Base-by-base conservation (phyloP, 2,797 vertebrate genomes). In the Sciurus vulgaris region DNA sequence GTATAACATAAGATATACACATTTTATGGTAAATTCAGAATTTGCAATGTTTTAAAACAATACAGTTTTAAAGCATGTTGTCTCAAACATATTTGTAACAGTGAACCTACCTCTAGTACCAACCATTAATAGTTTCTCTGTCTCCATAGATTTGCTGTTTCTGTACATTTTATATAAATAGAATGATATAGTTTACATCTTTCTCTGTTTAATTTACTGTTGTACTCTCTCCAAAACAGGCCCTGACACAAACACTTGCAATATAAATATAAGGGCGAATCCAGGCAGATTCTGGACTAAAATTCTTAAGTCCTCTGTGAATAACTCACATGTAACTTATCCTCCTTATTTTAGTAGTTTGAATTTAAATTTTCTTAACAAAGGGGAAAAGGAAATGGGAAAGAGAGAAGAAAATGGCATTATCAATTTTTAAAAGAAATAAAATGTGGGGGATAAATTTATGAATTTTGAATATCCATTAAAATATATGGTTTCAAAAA, bases 391-490 rank as follows among this genome's bases (percentile, higher is more conserved):
- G 7, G 28, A 7, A 70, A 47, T 20, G 63, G 63, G 18, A 47
- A 38, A 28, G 20, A 35, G 9, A 15, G 47, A 10, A 82, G 81
- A n/a, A 1, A 30, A 86, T 69, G 9, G 20, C 14, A 41, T 69
- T 47, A 56, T 67, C n/a, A n/a, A 94, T 4, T 81, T 49, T 76
- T 54, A 35, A n/a, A 83, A 90, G 73, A 92, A 67, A 6, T 61
- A 73, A 7, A 11, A 5, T 3, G n/a, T 44, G n/a, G 79, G 70
- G 78, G 30, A 18, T 20, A 85, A 3, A 8, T 1, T 56, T 86
- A 13, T 33, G 88, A 7, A 10, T 2, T 35, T 86, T 93, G 78
- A 94, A 95, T 96, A 96, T 96, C 59, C 91, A 30, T 65, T 73
- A 74, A 85, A 81, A 38, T 38, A 72, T 73, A 78, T 28, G 38